Conservation (phyloP, 2,113 vertebrate genomes). For the Zosterops lateralis region DNA sequence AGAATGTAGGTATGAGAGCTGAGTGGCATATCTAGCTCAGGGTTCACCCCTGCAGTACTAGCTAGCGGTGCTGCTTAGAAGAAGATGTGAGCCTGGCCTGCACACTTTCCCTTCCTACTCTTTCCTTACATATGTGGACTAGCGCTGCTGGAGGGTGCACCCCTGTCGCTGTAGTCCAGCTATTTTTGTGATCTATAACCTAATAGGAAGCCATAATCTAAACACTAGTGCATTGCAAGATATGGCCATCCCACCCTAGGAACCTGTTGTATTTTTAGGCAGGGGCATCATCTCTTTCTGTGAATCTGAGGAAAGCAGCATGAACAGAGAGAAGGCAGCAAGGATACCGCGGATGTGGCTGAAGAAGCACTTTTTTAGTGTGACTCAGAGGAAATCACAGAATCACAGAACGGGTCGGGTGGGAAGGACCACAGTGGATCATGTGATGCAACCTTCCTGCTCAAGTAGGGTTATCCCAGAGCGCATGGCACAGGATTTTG, state of each 20-base stretch:
- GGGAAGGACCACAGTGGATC: background rate
- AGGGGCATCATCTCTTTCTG: background rate
- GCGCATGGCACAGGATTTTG: background rate
- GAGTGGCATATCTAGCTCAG: rapidly evolving
- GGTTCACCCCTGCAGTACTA: background rate
- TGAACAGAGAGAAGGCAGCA: background rate
- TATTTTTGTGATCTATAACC: background rate
- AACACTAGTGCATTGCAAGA: background rate
- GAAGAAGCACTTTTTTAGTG: background rate
- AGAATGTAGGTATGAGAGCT: background rate
- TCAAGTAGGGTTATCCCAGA: background rate
- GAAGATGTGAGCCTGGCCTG: background rate
- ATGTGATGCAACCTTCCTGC: too few relatives aligned
- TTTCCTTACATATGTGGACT: background rate
- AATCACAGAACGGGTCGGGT: background rate
- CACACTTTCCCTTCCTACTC: background rate
- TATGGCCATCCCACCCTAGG: background rate
- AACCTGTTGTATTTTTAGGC: background rate
- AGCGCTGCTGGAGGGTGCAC: background rate
- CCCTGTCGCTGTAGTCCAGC: background rate
- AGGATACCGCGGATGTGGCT: background rate
- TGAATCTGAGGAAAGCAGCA: background rate
- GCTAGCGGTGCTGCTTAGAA: background rate
- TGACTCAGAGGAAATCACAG: background rate
- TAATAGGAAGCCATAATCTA: background rate